Evolutionary conservation across 2,888 invertebrate genomes (phyloP), one percentile per base, ranked within the genome.

Genomic region (Ganaspis brasiliensis): DNA sequence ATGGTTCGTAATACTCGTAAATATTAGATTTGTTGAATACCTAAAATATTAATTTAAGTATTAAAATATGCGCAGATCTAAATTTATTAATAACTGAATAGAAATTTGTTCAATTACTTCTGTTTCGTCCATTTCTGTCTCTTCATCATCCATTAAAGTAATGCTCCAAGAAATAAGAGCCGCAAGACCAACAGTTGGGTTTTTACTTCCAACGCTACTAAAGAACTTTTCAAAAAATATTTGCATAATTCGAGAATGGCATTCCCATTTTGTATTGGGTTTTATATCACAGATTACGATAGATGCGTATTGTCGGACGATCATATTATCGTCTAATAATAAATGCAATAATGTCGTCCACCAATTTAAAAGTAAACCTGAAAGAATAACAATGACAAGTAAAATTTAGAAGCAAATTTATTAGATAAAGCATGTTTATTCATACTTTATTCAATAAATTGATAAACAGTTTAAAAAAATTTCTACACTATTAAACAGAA

Each of bases 111-210:
- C n/a, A 45, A 45, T 45, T 84, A 90, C 91, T 56, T 89, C 90
- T 3, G 87, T 87, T 21, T 91, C 90, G 59, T 91, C 90, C 88
- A 89, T 89, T 82, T 91, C 88, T 21, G 87, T 87, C 76, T 89
- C 83, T 2, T 77, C 79, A 35, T 89, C 83, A 2, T 86, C 85
- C 3, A 87, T 79, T 0, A 89, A 81, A 14, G 86, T 82, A 14
- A 87, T 80, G n/a, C 87, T 85, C 91, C 91, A 91, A 55, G 83
- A 85, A 72, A 91, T 90, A 4, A 89, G 81, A 37, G 87, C 87
- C 2, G 85, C 81, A 19, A 86, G 80, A 16, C 81, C 80, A 14
- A 84, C 77, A 12, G 76, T 81, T 2, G 85, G 85, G 37, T 81
- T 31, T 19, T 72, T 40, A 3, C 77, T 55, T 2, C 71, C 72